Percentiles rank a stretch among this genome's conserved stretches.
These are phyloP conservation scores for Galleria mellonella DNA, from an alignment of 1,140 invertebrate species.

Conservation along the genomic window DNA sequence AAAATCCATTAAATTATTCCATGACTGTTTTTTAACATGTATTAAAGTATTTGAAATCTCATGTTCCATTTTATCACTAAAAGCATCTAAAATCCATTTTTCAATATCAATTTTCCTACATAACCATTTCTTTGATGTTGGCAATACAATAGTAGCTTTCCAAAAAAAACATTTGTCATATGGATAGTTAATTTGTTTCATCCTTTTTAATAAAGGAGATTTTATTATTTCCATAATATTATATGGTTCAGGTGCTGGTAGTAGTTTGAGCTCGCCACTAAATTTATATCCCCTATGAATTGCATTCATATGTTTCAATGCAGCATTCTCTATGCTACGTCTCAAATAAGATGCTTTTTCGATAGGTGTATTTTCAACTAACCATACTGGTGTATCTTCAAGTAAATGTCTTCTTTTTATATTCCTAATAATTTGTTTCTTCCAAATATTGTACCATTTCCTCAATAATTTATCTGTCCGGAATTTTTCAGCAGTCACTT, in stretches of 20 bases:
- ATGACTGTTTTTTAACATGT: slow-evolving; percentile 58
- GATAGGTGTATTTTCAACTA: slow-evolving; percentile 65
- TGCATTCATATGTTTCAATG: slow-evolving; percentile 74
- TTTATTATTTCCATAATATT: slow-evolving; percentile 69
- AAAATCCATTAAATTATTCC: slow-evolving; percentile 67
- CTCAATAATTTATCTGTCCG: slow-evolving; percentile 43
- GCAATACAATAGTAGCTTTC: slow-evolving; percentile 80
- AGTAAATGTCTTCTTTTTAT: slow-evolving; percentile 72
- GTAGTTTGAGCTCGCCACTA: slow-evolving; percentile 43
- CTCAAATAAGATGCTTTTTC: slow-evolving; percentile 73
- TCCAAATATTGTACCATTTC: slow-evolving; percentile 53
- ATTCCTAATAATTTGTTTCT: slow-evolving; percentile 64
- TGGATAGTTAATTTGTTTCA: slow-evolving; percentile 65
- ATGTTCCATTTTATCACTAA: slow-evolving; percentile 41
- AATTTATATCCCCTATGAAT: slow-evolving; percentile 67
- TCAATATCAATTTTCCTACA: slow-evolving; percentile 49
- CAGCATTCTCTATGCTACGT: slow-evolving; percentile 65
- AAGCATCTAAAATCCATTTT: slow-evolving; percentile 53
- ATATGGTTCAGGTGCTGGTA: slow-evolving; percentile 49
- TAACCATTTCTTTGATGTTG: slow-evolving; percentile 53
- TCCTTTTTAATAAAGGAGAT: slow-evolving; percentile 61
- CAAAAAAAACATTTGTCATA: slow-evolving; percentile 77
- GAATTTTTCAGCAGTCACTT: slow-evolving; percentile 68
- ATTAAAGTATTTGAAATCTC: slow-evolving; percentile 44
- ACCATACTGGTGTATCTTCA: slow-evolving; percentile 78